Evolutionary conservation across 2,888 invertebrate genomes (phyloP), one percentile per base, ranked within the genome.

Genomic region (Argyra leucocephala): DNA sequence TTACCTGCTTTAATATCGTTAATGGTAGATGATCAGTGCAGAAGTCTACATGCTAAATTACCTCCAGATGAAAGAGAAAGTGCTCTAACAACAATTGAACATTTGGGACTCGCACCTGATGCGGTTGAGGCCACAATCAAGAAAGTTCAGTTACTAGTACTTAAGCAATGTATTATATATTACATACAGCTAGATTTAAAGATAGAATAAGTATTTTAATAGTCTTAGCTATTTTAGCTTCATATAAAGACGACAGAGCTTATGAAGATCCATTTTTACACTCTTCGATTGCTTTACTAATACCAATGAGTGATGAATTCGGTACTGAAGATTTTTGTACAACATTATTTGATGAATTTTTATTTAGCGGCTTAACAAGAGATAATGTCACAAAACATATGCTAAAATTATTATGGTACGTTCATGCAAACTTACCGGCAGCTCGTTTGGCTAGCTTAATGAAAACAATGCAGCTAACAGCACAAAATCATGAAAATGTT

Each of bases 231-330:
- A 91, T 93, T 64, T 81, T 97, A 61, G 91, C 94, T 0, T 90
- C 89, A 74, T 95, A 94, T 76, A 93, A 94, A 78, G 91, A 91
- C 73, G 93, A 95, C 72, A 83, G 94, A 68, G 92, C 96, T 1
- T 96, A 93, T 77, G 95, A 96, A 76, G 96, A 97, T 82, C 95
- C 95, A 6, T 96, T 95, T 78, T 80, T 97, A 66, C 96, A 97
- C 82, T 92, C 93, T 18, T 81, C 96, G 76, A 79, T 80, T 67
- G 89, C 92, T 0, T 79, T 91, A 61, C 82, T 97, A 9, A 89
- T 95, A 70, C 90, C 91, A 67, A 88, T 96, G 83, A 87, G 89
- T 4, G 96, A 97, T 70, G 96, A 96, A 78, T 96, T 97, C 75
- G 84, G 90, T 70, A 90, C 91, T 0, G 94, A 96, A 80, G 95